Evolutionary conservation across 2,113 vertebrate genomes (phyloP).

Genomic region (Sitta europaea): DNA sequence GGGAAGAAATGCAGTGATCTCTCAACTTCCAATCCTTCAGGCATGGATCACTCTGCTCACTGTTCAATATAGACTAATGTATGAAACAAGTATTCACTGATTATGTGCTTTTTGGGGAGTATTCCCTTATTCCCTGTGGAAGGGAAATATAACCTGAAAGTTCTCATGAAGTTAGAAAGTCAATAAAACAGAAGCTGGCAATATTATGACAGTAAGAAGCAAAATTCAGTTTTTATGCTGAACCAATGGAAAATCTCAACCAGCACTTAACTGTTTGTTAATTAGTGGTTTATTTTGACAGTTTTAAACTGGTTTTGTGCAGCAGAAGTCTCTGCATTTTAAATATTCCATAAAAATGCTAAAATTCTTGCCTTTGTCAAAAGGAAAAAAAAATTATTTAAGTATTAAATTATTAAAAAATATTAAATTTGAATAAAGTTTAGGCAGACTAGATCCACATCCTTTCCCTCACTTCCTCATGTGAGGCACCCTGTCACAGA

Average conservation of each 20-base stretch:
- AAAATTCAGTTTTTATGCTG: background rate
- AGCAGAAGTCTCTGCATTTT: background rate
- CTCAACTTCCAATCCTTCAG: background rate
- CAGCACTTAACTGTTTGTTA: background rate
- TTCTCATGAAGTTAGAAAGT: background rate
- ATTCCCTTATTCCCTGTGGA: background rate
- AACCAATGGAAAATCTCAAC: background rate
- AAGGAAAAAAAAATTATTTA: too few species aligned
- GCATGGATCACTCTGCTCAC: background rate
- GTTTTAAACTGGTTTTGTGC: background rate
- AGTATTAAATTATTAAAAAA: too few species aligned
- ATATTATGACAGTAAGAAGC: background rate
- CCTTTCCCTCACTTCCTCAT: background rate
- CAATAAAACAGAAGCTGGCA: background rate
- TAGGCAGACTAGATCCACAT: background rate
- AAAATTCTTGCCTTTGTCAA: background rate
- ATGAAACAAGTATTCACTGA: background rate
- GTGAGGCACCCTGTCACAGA: background rate
- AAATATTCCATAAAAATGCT: background rate
- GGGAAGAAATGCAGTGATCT: background rate
- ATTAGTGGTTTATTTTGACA: background rate
- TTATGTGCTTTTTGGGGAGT: background rate
- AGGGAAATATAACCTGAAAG: background rate
- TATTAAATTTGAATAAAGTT: too few species aligned
- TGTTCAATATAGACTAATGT: background rate